These are phyloP conservation scores for Liolophura sinensis DNA, from an alignment of 1,140 invertebrate species.

Conservation along the genomic window DNA sequence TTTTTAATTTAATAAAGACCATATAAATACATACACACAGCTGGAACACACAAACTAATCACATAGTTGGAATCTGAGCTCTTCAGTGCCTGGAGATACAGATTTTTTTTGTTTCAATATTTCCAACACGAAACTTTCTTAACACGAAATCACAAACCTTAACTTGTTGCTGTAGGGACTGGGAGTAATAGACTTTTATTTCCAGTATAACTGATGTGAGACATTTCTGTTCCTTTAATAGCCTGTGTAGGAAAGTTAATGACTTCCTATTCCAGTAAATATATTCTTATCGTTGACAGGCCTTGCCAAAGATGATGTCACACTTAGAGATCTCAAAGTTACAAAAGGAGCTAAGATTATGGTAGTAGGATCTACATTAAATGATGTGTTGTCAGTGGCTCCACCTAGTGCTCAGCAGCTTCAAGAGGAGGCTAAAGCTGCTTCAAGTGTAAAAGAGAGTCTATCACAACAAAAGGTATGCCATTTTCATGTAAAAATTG, in stretches of 20 bases:
- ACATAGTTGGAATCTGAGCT: no score
- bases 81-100: neutral
- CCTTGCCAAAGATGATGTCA: slow-evolving; percentile 83
- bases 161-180: neutral
- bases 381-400: slow-evolving; percentile 81
- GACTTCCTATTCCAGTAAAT: neutral
- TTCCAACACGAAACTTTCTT: no score
- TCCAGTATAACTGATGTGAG: neutral
- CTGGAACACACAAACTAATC: no score
- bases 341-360: slow-evolving; percentile 86
- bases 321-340: slow-evolving; percentile 78
- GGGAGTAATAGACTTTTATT: neutral
- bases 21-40: no score
- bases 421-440: slow-evolving; percentile 63
- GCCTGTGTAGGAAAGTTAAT: neutral
- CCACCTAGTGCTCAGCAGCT: slow-evolving; percentile 59
- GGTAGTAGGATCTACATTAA: slow-evolving; percentile 90
- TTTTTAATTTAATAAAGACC: no score
- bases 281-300: slow-evolving; percentile 58
- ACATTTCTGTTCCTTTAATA: neutral
- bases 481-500: slow-evolving; percentile 6
- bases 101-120: no score
- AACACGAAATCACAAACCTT: neutral
- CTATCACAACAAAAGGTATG: slow-evolving; percentile 76
- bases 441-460: slow-evolving; percentile 71